Evolutionary conservation across 2,888 invertebrate genomes (phyloP).

Genomic region (Antheraea assamensis): DNA sequence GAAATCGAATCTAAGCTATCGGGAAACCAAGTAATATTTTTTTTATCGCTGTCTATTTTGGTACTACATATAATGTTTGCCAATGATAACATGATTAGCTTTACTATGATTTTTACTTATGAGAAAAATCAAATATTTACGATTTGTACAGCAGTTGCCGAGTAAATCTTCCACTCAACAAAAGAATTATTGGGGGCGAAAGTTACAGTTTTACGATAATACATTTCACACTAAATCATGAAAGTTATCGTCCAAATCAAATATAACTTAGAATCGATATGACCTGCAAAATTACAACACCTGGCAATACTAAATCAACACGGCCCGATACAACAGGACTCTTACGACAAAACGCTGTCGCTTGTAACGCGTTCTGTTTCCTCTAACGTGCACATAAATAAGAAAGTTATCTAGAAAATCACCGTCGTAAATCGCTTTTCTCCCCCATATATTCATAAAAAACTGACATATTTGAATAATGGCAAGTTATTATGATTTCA

Average conservation of each 20-base stretch:
- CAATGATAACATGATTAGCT: background rate
- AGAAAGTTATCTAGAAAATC: slow-evolving; percentile 1
- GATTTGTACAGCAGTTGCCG: background rate
- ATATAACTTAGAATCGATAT: background rate
- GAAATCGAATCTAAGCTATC: background rate
- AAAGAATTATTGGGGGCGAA: background rate
- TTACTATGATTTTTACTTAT: background rate
- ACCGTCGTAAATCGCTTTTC: background rate
- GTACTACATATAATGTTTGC: background rate
- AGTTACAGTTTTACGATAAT: background rate
- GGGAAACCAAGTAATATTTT: background rate
- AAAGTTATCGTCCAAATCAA: background rate
- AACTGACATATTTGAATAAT: slow-evolving; percentile 17
- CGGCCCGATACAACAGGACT: slow-evolving; percentile 9
- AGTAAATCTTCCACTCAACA: background rate
- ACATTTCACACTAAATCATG: background rate
- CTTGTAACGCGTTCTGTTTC: background rate
- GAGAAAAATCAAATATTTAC: background rate
- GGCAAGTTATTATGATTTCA: slow-evolving; percentile 17
- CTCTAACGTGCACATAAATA: slow-evolving; percentile 16
- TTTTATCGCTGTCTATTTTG: background rate
- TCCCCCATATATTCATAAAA: slow-evolving; percentile 11
- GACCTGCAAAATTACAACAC: background rate
- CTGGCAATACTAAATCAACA: background rate
- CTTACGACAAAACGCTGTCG: slow-evolving; percentile 8